phyloP scores from a whole-genome alignment of 2,888 invertebrate genomes.

The Helobdella robusta region DNA sequence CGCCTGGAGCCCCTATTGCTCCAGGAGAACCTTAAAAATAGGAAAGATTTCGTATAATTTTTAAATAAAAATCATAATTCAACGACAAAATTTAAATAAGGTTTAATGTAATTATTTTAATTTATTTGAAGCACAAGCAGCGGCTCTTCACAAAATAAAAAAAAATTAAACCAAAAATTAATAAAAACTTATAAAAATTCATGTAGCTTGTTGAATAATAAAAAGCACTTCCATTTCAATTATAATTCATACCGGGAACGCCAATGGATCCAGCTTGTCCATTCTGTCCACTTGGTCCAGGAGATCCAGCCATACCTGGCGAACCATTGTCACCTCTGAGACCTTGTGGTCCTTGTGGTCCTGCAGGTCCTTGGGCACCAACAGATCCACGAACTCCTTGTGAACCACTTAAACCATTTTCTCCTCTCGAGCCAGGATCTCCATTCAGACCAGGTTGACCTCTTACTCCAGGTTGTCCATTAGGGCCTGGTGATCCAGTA shows the following conservation, averaged over 20 bases:
- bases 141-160: no score
- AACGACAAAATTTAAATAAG: no score
- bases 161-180: no score
- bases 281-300: conserved; percentile 18
- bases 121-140: no score
- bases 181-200: no score
- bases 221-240: not conserved
- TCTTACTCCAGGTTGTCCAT: conserved; percentile 23
- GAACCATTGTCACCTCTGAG: conserved; percentile 18
- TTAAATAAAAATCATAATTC: no score
- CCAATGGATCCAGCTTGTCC: conserved; percentile 27
- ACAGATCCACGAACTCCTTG: conserved; percentile 23
- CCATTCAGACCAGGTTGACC: conserved; percentile 25
- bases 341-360: conserved; percentile 19
- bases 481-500: conserved; percentile 16
- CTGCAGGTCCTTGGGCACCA: conserved; percentile 25
- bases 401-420: not conserved
- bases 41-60: no score
- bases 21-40: no score
- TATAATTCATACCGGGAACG: conserved; percentile 6
- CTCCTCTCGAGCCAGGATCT: conserved; percentile 24
- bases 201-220: no score
- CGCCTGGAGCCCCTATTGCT: conserved; percentile 19
- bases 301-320: conserved; percentile 7
- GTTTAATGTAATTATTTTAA: no score